A percentile compares a stretch with the other conserved stretches of the same genome.
phyloP scores from a whole-genome alignment of 2,113 vertebrate genomes.

The Acrocephalus kingi region DNA sequence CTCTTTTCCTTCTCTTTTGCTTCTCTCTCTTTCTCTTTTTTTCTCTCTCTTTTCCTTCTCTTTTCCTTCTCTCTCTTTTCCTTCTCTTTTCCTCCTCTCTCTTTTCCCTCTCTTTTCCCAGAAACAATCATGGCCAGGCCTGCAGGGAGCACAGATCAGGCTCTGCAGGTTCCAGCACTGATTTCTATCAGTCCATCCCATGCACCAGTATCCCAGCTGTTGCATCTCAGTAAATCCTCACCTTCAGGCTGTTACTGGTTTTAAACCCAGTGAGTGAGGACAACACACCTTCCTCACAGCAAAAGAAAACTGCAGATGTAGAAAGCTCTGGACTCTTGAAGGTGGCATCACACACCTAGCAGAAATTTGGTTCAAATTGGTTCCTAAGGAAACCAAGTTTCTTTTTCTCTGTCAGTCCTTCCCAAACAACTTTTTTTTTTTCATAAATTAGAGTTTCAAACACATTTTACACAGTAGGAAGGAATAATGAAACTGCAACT shows the following conservation, averaged over 20 bases:
- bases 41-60: too few relatives aligned
- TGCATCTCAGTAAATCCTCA: background rate
- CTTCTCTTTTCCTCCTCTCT: too few relatives aligned
- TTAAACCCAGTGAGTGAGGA: background rate
- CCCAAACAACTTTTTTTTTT: background rate
- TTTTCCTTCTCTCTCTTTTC: too few relatives aligned
- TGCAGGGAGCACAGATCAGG: background rate
- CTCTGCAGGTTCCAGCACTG: background rate
- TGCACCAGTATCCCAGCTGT: background rate
- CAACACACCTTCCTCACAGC: background rate
- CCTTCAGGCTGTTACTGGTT: background rate
- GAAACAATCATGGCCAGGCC: background rate
- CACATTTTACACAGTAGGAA: background rate
- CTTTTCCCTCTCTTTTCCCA: background rate
- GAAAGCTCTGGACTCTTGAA: background rate
- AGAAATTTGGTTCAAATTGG: background rate
- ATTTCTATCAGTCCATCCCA: background rate
- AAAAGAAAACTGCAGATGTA: background rate
- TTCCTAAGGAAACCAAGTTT: slow-evolving; percentile 50
- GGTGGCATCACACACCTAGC: background rate
- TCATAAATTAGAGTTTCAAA: background rate
- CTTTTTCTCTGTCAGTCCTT: slow-evolving; percentile 25
- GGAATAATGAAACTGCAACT: background rate
- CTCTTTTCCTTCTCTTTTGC: too few relatives aligned
- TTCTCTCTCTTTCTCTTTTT: too few relatives aligned